Base-by-base conservation (phyloP, 1,140 invertebrate genomes). In the Panagrolaimus sp. region DNA sequence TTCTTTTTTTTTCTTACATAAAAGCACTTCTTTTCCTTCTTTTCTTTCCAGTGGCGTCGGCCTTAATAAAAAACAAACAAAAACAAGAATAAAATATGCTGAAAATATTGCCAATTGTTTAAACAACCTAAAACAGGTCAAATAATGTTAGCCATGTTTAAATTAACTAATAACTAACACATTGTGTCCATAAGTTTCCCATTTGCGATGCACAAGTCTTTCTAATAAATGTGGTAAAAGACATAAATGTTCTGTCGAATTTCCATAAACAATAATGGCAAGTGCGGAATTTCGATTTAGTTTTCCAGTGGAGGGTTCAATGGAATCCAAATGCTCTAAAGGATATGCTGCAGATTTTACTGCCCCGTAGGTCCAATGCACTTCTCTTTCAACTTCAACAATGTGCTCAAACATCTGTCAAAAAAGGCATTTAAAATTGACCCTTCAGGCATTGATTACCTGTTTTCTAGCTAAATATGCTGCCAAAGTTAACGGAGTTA, bases 231-330 rank as follows among this genome's bases (percentile, higher is more conserved):
- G 94, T 82, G 97, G 94, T 86, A 98, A 89, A 70, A 98, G 87
- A 79, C 94, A 91, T 73, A 98, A 86, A 87, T 98, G 95, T 83
- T 92, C 92, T 73, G 92, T 89, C 86, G 91, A 91, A 72, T 94
- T 92, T 64, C 94, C 94, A 87, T 96, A 96, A 1, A 96, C 92
- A n/a, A 97, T 93, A 21, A 96, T 88, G 87, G 95, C 94, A 8
- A 98, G 85, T 0, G 91, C 94, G 0, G 94, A 96, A 78, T 92
- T 90, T 78, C 91, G 92, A 80, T 92, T 93, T 8, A 97, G 93
- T 62, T 90, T 88, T 26, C 95, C 95, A 4, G 90, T 92, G 71
- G 89, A 87, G 1, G 90, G 89, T 77, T 94, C 90, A 71, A 98
- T 97, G 0, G 94, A 97, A 83, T 98, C 95, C n/a, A 98, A 90